These are phyloP conservation scores for Prorops nasuta DNA, from an alignment of 1,140 invertebrate species.

Conservation along the genomic window DNA sequence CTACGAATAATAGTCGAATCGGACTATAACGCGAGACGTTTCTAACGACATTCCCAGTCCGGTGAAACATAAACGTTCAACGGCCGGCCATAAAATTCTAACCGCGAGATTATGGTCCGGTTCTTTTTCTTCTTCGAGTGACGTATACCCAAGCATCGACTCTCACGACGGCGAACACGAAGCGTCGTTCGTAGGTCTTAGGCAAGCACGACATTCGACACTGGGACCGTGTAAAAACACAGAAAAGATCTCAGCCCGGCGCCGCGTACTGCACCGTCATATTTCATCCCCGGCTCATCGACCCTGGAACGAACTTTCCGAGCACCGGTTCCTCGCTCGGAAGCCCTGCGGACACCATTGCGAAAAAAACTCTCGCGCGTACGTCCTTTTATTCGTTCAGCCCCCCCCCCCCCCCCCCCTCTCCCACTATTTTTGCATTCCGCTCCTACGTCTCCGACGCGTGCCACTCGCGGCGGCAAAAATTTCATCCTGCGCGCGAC, in stretches of 20 bases:
- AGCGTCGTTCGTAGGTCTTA: too few relatives aligned
- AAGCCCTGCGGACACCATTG: not conserved
- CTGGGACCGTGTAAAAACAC: conserved; percentile 2
- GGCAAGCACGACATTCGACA: not conserved
- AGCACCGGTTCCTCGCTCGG: not conserved
- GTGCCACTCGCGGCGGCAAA: too few relatives aligned
- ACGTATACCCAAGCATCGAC: not conserved
- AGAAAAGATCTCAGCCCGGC: not conserved
- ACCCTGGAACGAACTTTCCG: not conserved
- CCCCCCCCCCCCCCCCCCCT: not conserved
- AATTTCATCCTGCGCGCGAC: too few relatives aligned
- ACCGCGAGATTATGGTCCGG: not conserved
- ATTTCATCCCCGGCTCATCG: conserved; percentile 12
- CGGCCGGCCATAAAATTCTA: not conserved
- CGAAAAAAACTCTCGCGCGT: not conserved
- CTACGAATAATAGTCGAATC: too few relatives aligned
- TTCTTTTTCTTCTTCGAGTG: not conserved
- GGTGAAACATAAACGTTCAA: conserved; percentile 5
- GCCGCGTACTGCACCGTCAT: not conserved
- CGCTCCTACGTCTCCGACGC: too few relatives aligned
- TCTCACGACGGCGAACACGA: not conserved
- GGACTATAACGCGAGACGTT: conserved; percentile 4
- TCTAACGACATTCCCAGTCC: not conserved
- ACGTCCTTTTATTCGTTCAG: not conserved
- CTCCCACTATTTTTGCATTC: not conserved